These are phyloP conservation scores for Cheirogaleus major DNA, from an alignment of 2,797 vertebrate species.

Conservation along the genomic window DNA sequence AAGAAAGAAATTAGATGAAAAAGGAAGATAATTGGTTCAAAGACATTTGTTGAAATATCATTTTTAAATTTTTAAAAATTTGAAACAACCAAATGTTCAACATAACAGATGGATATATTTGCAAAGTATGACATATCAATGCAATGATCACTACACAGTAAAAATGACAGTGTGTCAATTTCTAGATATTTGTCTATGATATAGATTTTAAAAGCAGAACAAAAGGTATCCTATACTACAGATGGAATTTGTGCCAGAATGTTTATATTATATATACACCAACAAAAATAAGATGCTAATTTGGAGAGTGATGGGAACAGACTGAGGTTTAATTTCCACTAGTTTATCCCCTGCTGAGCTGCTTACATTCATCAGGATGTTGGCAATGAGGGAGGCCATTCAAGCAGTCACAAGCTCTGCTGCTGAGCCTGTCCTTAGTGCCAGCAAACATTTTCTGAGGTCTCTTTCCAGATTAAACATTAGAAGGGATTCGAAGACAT, in stretches of 20 bases:
- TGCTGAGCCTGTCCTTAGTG: not conserved
- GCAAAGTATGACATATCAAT: not conserved
- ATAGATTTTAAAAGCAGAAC: not conserved
- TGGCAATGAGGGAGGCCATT: not conserved
- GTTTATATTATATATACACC: not conserved
- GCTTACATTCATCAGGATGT: not conserved
- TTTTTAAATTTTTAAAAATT: not conserved
- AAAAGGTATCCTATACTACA: not conserved
- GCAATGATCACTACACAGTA: not conserved
- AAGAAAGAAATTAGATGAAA: not conserved
- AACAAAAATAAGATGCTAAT: not conserved
- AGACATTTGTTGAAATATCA: not conserved
- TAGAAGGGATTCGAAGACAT: not conserved
- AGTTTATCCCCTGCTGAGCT: not conserved
- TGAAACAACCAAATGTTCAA: not conserved
- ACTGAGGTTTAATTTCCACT: not conserved
- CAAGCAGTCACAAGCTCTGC: not conserved
- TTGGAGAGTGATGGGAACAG: not conserved
- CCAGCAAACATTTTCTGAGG: not conserved
- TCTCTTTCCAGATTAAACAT: not conserved
- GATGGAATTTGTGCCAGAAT: not conserved
- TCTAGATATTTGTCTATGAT: not conserved
- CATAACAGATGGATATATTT: not conserved
- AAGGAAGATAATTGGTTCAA: conserved; percentile 4
- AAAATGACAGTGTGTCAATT: not conserved